Evolutionary conservation across 53 echinoderm and acorn worm species (phyloP), one percentile per base, ranked within the genome.

Genomic region (Holothuria leucospilota): DNA sequence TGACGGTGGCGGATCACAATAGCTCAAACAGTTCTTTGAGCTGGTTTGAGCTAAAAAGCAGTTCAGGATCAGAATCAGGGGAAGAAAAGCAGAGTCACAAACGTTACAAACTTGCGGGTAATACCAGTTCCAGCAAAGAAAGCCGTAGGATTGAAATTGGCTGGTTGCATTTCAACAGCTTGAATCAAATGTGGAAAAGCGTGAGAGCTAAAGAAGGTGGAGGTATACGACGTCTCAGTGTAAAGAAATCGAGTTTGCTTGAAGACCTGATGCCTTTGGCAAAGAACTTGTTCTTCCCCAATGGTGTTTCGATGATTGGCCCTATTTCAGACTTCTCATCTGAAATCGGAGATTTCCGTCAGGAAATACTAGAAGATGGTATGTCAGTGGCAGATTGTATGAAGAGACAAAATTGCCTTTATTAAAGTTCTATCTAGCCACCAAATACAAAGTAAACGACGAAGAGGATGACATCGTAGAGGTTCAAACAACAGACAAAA

Each of bases 121-220:
- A 69, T 15, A 10, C 8, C 2, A 69, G 29, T 11, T 30, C 69
- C 13, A 30, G 9, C 69, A 69, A 69, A 27, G 28, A 10, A 18
- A 69, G 1, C 5, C 34, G 69, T 13, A 69, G 26, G 69, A 27
- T 69, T 69, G 28, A 69, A 34, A 34, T 34, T 1, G 69, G 68
- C 8, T 68, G 68, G 68, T 25, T 68, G 13, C 30, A 24, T 13
- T 68, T 2, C 34, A 34, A 34, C 34, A 3, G 38, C 27, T 8
- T 16, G 16, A 27, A 68, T 5, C 5, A 38, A 7, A 23, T 8
- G 5, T 68, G 68, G 25, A 69, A 68, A 68, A 0, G 5, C 6
- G 27, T 68, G 27, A n/a, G 68, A 25, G 68, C 68, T 68, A 68
- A 68, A 69, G 28, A 69, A 34, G 69, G 69, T 26, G 69, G 69